phyloP scores from a whole-genome alignment of 2,797 vertebrate genomes.

The Scolopax rusticola region DNA sequence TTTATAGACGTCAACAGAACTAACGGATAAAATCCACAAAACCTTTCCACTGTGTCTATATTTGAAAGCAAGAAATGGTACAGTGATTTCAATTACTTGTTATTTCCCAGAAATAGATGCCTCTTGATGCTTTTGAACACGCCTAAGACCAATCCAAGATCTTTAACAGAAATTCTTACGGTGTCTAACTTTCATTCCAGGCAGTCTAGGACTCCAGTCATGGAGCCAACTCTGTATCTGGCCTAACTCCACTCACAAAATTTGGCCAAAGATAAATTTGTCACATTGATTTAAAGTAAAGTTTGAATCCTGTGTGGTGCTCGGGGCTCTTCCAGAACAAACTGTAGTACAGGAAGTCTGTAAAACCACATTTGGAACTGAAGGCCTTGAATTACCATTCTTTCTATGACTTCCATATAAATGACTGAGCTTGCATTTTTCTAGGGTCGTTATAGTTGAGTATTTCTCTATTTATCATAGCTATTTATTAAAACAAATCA shows the following conservation, averaged over 20 bases:
- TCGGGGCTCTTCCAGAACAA: background rate
- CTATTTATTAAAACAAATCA: background rate
- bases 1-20: background rate
- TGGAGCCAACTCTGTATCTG: constrained; percentile 4
- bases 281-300: constrained; percentile 3
- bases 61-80: constrained; percentile 1
- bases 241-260: constrained; percentile 10
- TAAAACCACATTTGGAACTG: constrained; percentile 6
- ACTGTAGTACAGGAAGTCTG: background rate
- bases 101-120: constrained; percentile 29
- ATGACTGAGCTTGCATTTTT: background rate
- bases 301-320: background rate
- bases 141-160: constrained; percentile 20
- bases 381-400: constrained; percentile 1
- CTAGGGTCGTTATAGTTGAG: background rate
- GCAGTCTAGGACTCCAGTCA: background rate
- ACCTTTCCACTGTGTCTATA: background rate
- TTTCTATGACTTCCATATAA: background rate
- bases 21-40: background rate
- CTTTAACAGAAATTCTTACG: constrained; percentile 21
- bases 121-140: background rate
- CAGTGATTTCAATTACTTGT: background rate
- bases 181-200: constrained; percentile 17
- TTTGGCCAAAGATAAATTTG: constrained; percentile 19
- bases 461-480: background rate